Conservation (phyloP, 1,140 invertebrate genomes). For the Diabrotica virgifera region DNA sequence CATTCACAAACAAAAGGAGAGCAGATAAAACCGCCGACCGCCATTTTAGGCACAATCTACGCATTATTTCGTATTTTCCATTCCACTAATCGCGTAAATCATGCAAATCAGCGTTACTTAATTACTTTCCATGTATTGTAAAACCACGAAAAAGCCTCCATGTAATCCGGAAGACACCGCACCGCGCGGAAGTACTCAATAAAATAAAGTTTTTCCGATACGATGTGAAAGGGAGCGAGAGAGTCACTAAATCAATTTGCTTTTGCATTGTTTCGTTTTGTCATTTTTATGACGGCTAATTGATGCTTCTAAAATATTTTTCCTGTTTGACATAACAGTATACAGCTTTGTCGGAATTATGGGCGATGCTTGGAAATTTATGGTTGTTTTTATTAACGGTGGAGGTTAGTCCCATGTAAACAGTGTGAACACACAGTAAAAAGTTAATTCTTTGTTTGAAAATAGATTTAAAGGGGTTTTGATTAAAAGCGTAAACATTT, state of each 20-base stretch:
- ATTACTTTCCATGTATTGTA: constrained; percentile 11
- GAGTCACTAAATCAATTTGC: constrained; percentile 5
- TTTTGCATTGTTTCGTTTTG: constrained; percentile 7
- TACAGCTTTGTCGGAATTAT: constrained; percentile 7
- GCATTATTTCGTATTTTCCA: constrained; percentile 8
- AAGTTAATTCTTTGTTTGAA: too few relatives aligned
- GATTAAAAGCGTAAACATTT: too few relatives aligned
- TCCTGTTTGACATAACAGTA: constrained; percentile 1
- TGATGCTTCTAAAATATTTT: constrained; percentile 5
- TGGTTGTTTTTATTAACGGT: background rate
- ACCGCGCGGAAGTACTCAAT: constrained; percentile 8
- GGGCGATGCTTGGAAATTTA: background rate
- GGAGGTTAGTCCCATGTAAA: too few relatives aligned
- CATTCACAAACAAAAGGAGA: too few relatives aligned
- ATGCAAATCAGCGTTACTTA: constrained; percentile 11
- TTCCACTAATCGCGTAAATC: constrained; percentile 11
- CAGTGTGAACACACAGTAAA: too few relatives aligned
- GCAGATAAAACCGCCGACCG: too few relatives aligned
- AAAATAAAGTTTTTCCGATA: constrained; percentile 16
- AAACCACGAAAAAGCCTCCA: background rate
- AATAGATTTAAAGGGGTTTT: too few relatives aligned
- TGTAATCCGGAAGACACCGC: constrained; percentile 6
- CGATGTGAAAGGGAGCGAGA: background rate
- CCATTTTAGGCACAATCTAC: background rate
- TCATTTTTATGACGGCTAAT: constrained; percentile 9